phyloP scores from a whole-genome alignment of 2,113 vertebrate genomes.

The Otocyon megalotis region DNA sequence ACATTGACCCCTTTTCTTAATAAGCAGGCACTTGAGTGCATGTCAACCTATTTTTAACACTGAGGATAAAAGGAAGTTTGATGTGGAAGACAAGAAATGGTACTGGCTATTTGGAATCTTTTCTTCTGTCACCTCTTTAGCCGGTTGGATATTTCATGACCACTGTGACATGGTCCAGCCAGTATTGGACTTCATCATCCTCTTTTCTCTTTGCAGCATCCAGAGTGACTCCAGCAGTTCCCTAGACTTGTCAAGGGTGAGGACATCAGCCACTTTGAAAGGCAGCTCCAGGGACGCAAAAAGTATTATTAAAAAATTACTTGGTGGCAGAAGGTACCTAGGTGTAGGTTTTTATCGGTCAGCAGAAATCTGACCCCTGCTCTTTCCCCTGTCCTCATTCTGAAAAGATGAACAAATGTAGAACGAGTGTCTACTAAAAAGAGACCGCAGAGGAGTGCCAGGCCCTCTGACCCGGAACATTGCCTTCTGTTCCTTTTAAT shows the following conservation, averaged over 20 bases:
- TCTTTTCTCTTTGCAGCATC: background rate
- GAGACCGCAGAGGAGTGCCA: background rate
- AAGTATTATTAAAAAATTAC: background rate
- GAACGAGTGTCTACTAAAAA: background rate
- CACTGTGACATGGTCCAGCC: background rate
- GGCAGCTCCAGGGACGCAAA: background rate
- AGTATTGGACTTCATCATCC: background rate
- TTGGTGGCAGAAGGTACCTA: background rate
- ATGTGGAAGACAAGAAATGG: background rate
- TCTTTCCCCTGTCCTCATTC: slow-evolving; percentile 43
- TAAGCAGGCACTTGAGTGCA: background rate
- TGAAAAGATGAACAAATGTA: slow-evolving; percentile 60
- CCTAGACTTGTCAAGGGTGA: background rate
- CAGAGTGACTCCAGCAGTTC: background rate
- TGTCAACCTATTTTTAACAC: background rate
- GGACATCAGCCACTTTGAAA: slow-evolving; percentile 11
- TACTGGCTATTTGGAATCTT: background rate
- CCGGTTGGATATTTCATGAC: background rate
- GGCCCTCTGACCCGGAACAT: slow-evolving; percentile 22
- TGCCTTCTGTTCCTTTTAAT: slow-evolving; percentile 35
- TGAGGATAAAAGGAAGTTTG: background rate
- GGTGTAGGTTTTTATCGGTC: background rate
- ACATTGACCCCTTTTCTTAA: background rate
- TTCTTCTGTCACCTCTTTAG: background rate
- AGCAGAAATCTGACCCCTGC: slow-evolving; percentile 49